Evolutionary conservation across 1,140 invertebrate species (phyloP), one percentile per base, ranked within the genome.

Genomic region (Panagrolaimus sp.): DNA sequence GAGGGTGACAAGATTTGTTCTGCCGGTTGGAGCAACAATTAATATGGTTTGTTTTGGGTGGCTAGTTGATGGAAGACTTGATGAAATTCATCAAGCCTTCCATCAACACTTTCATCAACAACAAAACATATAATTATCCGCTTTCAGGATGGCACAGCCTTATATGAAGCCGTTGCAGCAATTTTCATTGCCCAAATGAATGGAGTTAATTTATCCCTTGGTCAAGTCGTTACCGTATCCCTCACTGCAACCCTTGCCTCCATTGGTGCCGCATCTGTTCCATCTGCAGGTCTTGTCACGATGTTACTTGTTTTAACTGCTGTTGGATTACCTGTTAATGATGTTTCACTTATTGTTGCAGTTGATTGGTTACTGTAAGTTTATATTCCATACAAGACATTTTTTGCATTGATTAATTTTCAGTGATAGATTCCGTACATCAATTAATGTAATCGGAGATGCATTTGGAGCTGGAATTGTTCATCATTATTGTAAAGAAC

Each of bases 401-500:
- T n/a, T n/a, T n/a, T n/a, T n/a, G n/a, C n/a, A n/a, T n/a, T n/a
- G n/a, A n/a, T n/a, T n/a, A n/a, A n/a, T 76, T 87, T 87, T 28
- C 84, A 96, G 93, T 71, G 94, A 96, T 85, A 90, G 93, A 73
- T 94, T 96, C 87, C 89, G 94, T 64, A 97, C 94, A 47, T 92
- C 93, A 70, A 93, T 96, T 73, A 98, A 98, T 84, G 94, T 98
- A 15, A 89, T 95, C 78, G 94, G 94, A 71, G 94, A 98, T 84
- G 91, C 92, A 62, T 86, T 96, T 52, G 94, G 94, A 47, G 92
- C 94, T 43, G 91, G 92, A 68, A 90, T 98, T 32, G 93, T 98
- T 5, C 89, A 94, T 80, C 88, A 93, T 76, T 87, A 95, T 65
- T 93, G 91, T 47, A 90, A 90, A 84, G 88, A 88, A 15, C 91